Base-by-base conservation (phyloP, 2,888 invertebrate genomes). In the Agrilus cyanescens region DNA sequence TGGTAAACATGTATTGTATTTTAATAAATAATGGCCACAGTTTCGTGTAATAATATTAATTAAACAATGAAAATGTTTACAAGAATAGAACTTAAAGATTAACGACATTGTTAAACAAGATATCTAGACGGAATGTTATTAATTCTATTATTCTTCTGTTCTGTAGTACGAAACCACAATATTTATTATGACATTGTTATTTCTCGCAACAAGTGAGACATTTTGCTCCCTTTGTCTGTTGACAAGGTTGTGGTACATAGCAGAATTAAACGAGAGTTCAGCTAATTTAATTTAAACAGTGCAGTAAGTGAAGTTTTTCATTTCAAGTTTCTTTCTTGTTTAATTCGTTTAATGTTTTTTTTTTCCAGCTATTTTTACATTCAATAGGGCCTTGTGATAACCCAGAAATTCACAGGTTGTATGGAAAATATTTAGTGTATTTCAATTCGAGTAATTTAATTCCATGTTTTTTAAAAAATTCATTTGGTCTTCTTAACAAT, bases 131-230 rank as follows among this genome's bases (percentile, higher is more conserved):
- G n/a, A n/a, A n/a, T n/a, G n/a, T n/a, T n/a, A n/a, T n/a, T n/a
- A n/a, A n/a, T n/a, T n/a, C n/a, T n/a, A n/a, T n/a, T n/a, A n/a
- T n/a, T n/a, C n/a, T n/a, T n/a, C n/a, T n/a, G n/a, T n/a, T n/a
- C n/a, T n/a, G n/a, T n/a, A n/a, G n/a, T n/a, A n/a, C n/a, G n/a
- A n/a, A n/a, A 97, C 60, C 95, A 97, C 67, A 93, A 94, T 65
- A 84, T 94, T 59, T 97, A 96, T 96, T 96, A 97, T 63, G 96
- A 96, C 66, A 91, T 96, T 40, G 80, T 90, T 15, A 80, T 96
- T 33, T 85, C 85, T 0, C 74, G 95, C 38, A 84, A 85, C 62
- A 72, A 83, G 4, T 78, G 86, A 25, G 83, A 89, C 56, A 75
- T 96, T 41, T 75, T 86, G 37, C 87, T 97, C 66, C n/a, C n/a